phyloP scores from a whole-genome alignment of 2,113 vertebrate species.

The Zeus faber region DNA sequence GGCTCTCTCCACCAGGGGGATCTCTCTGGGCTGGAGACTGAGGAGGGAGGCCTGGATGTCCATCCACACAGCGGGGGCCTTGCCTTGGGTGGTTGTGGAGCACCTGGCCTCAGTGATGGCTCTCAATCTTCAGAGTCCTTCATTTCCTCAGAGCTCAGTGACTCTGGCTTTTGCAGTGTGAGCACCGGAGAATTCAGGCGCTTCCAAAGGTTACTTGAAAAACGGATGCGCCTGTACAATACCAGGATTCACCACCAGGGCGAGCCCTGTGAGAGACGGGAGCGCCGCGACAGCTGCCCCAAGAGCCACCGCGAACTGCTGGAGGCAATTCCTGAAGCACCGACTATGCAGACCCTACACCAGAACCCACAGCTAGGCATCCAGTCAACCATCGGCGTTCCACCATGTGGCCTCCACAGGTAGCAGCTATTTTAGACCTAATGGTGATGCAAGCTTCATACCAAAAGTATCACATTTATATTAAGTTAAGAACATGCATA shows the following conservation, averaged over 20 bases:
- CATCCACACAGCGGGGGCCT: slow-evolving; percentile 43
- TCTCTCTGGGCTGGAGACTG: slow-evolving; percentile 72
- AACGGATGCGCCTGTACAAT: slow-evolving; percentile 72
- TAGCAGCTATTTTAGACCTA: slow-evolving; percentile 23
- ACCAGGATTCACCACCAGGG: slow-evolving; percentile 67
- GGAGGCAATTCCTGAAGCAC: slow-evolving; percentile 76
- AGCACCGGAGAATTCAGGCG: slow-evolving; percentile 74
- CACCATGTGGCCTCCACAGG: slow-evolving; percentile 61
- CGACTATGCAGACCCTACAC: slow-evolving; percentile 66
- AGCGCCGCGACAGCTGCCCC: slow-evolving; percentile 72
- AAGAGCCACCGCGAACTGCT: slow-evolving; percentile 75
- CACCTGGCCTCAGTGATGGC: slow-evolving; percentile 38
- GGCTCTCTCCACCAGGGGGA: slow-evolving; percentile 75
- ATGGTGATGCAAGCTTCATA: too few species aligned
- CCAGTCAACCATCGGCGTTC: slow-evolving; percentile 30
- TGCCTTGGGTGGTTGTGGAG: slow-evolving; percentile 53
- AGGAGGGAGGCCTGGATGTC: slow-evolving; percentile 75
- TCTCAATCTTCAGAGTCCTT: slow-evolving; percentile 70
- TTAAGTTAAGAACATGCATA: too few species aligned
- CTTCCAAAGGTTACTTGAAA: slow-evolving; percentile 77
- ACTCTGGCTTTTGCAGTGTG: slow-evolving; percentile 74
- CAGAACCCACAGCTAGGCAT: slow-evolving; percentile 35
- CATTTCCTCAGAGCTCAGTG: slow-evolving; percentile 71
- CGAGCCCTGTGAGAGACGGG: slow-evolving; percentile 63
- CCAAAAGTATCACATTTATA: too few species aligned